Evolutionary conservation across 2,113 vertebrate species (phyloP).

Genomic region (Seriola quinqueradiata): DNA sequence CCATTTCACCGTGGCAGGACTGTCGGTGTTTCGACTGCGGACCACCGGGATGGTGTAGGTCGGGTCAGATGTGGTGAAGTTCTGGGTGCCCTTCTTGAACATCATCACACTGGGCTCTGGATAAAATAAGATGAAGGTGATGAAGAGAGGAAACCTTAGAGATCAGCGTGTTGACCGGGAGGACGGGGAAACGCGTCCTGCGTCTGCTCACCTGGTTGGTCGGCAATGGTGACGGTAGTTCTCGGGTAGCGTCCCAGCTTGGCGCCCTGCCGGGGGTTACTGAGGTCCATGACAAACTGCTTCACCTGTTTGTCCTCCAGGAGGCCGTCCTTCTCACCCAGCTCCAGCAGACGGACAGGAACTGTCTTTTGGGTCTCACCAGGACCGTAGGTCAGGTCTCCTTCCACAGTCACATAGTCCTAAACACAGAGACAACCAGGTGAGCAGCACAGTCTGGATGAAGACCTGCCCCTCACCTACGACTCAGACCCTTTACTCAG

Average conservation of each 20-base stretch:
- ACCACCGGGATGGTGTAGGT: slow-evolving; percentile 82
- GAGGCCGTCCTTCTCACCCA: slow-evolving; percentile 88
- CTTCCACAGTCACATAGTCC: slow-evolving; percentile 92
- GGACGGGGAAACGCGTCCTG: no score
- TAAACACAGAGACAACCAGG: slow-evolving; percentile 60
- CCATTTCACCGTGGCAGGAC: slow-evolving; percentile 78
- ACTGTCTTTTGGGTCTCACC: slow-evolving; percentile 92
- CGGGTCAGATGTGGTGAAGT: slow-evolving; percentile 70
- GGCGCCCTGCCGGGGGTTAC: slow-evolving; percentile 90
- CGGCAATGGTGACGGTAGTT: slow-evolving; percentile 90
- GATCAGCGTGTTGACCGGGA: slow-evolving; percentile 58
- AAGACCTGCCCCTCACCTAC: neutral
- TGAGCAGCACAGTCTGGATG: neutral
- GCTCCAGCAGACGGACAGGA: slow-evolving; percentile 91
- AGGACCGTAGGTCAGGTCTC: slow-evolving; percentile 88
- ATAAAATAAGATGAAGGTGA: neutral
- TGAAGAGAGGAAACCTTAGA: slow-evolving; percentile 33
- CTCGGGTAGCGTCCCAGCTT: slow-evolving; percentile 91
- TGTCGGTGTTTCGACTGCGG: slow-evolving; percentile 76
- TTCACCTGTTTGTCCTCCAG: slow-evolving; percentile 88
- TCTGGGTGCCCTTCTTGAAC: slow-evolving; percentile 84
- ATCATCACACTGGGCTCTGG: slow-evolving; percentile 80
- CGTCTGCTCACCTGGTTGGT: slow-evolving; percentile 78
- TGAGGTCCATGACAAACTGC: slow-evolving; percentile 93
- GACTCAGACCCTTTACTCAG: neutral